These are phyloP conservation scores for Ericerus pela DNA, from an alignment of 1,140 invertebrate genomes.

Conservation along the genomic window DNA sequence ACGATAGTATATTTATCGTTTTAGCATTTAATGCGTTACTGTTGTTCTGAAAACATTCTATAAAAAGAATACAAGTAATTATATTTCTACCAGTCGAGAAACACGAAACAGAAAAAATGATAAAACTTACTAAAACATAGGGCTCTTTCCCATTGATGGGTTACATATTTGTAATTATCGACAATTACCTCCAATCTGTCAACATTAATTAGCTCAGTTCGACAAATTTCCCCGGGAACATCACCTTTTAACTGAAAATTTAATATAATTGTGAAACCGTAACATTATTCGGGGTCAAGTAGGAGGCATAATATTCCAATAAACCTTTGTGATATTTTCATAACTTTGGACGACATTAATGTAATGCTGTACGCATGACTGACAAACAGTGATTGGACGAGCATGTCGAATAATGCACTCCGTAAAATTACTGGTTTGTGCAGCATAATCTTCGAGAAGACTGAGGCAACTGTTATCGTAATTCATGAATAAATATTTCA, in stretches of 20 bases:
- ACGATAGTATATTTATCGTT: slow-evolving; percentile 14
- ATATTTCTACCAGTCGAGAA: neutral
- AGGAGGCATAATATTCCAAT: neutral
- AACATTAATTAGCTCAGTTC: slow-evolving; percentile 20
- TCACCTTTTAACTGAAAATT: slow-evolving; percentile 7
- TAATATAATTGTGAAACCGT: neutral
- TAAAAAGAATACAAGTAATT: slow-evolving; percentile 12
- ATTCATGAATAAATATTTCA: too few species aligned
- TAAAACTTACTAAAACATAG: slow-evolving; percentile 20
- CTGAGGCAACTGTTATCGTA: too few species aligned
- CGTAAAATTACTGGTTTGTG: slow-evolving; percentile 20
- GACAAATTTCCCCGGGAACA: slow-evolving; percentile 18
- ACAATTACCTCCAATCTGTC: slow-evolving; percentile 22
- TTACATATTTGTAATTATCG: slow-evolving; percentile 20
- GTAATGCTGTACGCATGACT: slow-evolving; percentile 18
- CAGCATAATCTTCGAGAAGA: slow-evolving; percentile 19
- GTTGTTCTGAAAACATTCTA: slow-evolving; percentile 16
- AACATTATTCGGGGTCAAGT: neutral
- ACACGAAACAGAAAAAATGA: neutral
- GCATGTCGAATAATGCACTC: slow-evolving; percentile 19
- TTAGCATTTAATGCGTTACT: slow-evolving; percentile 14
- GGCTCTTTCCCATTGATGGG: slow-evolving; percentile 21
- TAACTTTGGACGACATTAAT: slow-evolving; percentile 12
- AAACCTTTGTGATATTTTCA: slow-evolving; percentile 14
- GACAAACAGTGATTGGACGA: slow-evolving; percentile 20